Evolutionary conservation across 1,140 invertebrate genomes (phyloP), one percentile per base, ranked within the genome.

Genomic region (Ceratitis capitata): DNA sequence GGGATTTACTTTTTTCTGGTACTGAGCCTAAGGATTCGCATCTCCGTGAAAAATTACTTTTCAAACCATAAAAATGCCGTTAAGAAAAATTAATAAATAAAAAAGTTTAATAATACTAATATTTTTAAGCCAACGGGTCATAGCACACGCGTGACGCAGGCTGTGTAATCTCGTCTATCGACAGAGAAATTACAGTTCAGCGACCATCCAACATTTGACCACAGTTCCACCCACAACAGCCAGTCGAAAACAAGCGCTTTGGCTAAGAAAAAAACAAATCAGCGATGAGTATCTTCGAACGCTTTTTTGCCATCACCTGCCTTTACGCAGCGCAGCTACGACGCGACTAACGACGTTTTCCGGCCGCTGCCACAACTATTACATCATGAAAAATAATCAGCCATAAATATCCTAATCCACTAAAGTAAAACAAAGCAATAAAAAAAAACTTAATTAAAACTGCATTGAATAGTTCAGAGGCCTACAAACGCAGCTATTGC

Each of bases 301-400:
- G 42, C 39, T 32, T 56, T n/a, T n/a, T 74, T 23, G 39, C 64
- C 39, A 42, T 45, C 64, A 74, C 0, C 16, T 42, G 64, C 12
- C 58, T 35, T 69, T 35, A 64, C 58, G 26, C 58, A 32, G 14
- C 14, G 1, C 14, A 69, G 16, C 35, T 4, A 12, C 19, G 61
- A 4, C 14, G 29, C 12, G 19, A 32, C n/a, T 16, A 64, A 69
- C 39, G 19, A 45, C 39, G 29, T 78, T n/a, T 78, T 78, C 39
- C 69, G 69, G 19, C 69, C 12, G 69, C 39, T 78, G 39, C 19
- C n/a, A n/a, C 69, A 23, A 45, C 69, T 78, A 64, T 61, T 84
- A 84, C 83, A 84, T 61, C 83, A 61, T 84, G 83, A 84, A 84
- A 84, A 84, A 84, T 84, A 58, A 84, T 84, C 51, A 58, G 51